Evolutionary conservation across 2,113 vertebrate genomes (phyloP), one percentile per base, ranked within the genome.

Genomic region (Salvator merianae): DNA sequence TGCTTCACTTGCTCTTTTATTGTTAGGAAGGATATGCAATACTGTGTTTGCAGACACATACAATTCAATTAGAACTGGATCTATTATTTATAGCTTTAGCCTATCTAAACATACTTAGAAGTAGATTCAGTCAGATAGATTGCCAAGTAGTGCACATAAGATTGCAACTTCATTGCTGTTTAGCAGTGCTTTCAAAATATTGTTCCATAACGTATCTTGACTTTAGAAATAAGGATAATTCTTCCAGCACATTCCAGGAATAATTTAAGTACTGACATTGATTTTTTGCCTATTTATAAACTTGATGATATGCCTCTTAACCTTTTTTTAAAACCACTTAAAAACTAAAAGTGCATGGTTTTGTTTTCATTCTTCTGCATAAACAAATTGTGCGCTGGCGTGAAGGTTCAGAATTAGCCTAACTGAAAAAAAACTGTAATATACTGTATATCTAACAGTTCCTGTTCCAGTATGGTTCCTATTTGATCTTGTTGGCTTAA

Each of bases 231-330:
- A 0, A 80, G 65, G 24, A 18, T 84, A 80, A 79, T 71, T 79
- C 28, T 75, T 59, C 43, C 55, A 85, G 40, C 38, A 79, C 38
- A 85, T 85, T 85, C 83, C 83, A 79, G 83, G 83, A 85, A 85
- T 79, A 65, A 85, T 73, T 73, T 79, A 79, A 79, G 77, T 63
- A 77, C 69, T 72, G 55, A 65, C 72, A 85, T 85, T 73, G 83
- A 85, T 85, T 85, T 84, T 20, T 85, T 79, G 55, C n/a, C 83
- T 85, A 85, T 85, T 79, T 85, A 79, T 85, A 85, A 72, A 73
- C 77, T 79, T 85, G 69, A 85, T 73, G 69, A 79, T 85, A 77
- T 73, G 14, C 59, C 82, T 85, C 79, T 55, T 66, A 72, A 66
- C 75, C 53, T n/a, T 6, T 88, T 79, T 77, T 79, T 2, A 3